These are phyloP conservation scores for Drosophila novamexicana DNA, from an alignment of 1,140 invertebrate genomes.

Conservation along the genomic window DNA sequence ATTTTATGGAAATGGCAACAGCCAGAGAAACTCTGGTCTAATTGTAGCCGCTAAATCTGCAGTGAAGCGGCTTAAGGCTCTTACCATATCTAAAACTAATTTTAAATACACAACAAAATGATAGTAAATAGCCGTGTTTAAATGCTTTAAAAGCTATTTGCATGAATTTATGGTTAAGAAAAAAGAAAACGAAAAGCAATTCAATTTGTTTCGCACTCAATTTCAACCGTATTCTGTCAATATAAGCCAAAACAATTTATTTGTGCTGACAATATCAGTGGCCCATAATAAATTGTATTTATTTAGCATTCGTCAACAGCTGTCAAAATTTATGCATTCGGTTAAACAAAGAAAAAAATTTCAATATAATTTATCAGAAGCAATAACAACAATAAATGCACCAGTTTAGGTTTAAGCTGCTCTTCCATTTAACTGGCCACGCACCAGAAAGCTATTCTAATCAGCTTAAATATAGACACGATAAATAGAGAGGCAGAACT, in stretches of 20 bases:
- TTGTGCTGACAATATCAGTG: constrained; percentile 4
- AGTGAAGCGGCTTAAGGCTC: not conserved
- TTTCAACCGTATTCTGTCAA: constrained; percentile 23
- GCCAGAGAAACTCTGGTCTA: constrained; percentile 3
- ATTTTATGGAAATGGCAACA: constrained; percentile 66
- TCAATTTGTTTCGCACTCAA: constrained; percentile 9
- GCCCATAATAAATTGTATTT: constrained; percentile 14
- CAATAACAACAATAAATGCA: not conserved
- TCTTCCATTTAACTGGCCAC: not conserved
- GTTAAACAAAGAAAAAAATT: not conserved
- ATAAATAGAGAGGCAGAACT: too few relatives aligned
- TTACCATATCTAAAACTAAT: constrained; percentile 2
- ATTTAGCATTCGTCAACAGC: constrained; percentile 9
- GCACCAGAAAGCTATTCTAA: not conserved
- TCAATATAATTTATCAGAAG: not conserved
- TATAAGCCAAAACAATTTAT: constrained; percentile 14
- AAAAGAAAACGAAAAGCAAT: not conserved
- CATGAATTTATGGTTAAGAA: not conserved
- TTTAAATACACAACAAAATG: not conserved
- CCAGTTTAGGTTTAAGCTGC: too few relatives aligned
- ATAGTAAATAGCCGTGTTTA: too few relatives aligned
- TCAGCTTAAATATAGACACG: not conserved
- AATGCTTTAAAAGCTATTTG: not conserved
- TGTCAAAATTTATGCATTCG: constrained; percentile 15
- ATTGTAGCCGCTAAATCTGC: constrained; percentile 2